Base-by-base conservation (phyloP, 2,888 invertebrate species). In the Tetramorium bicarinatum region DNA sequence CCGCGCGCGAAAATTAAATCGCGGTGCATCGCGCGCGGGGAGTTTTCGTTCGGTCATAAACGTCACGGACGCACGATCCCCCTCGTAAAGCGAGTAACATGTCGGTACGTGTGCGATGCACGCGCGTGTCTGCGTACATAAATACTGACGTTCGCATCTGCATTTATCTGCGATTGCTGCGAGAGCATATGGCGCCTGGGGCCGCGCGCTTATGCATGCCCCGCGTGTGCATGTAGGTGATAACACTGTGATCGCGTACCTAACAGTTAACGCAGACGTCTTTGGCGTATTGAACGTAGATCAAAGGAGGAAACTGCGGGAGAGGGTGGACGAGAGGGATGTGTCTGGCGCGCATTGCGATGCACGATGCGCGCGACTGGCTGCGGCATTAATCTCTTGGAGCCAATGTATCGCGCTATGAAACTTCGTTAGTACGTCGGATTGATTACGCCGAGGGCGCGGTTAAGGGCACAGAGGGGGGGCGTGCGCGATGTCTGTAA, bases 21-120 rank as follows among this genome's bases (percentile, higher is more conserved):
- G 76, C 82, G 82, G 72, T 74, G 83, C 85, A 85, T 85, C 80
- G 83, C 61, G 38, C 44, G n/a, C 66, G 56, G 85, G 81, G 29
- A 34, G 29, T 34, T 86, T 88, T 85, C 83, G 89, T 84, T 88
- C 77, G 90, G 44, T 83, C 83, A 87, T 89, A 88, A 90, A 88
- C 84, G 88, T 90, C 90, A 81, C 83, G 71, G 69, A 64, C 74
- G 83, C 75, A 72, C 83, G 79, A 81, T 80, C 84, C 49, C 18
- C 44, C 86, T 85, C 86, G 86, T 88, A 86, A 85, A 85, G 38
- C 87, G 84, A 75, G 29, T 34, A 34, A 34, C 29, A 34, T 34
- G 29, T 4, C 29, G 29, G 29, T 34, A 34, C 29, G 67, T 52
- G 74, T 34, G 34, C 64, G 38, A 62, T 25, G 9, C 21, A 44